A percentile compares a stretch with the other conserved stretches of the same genome.
Conservation (phyloP, 1,140 invertebrate genomes). For the Adoxophyes honmai region DNA sequence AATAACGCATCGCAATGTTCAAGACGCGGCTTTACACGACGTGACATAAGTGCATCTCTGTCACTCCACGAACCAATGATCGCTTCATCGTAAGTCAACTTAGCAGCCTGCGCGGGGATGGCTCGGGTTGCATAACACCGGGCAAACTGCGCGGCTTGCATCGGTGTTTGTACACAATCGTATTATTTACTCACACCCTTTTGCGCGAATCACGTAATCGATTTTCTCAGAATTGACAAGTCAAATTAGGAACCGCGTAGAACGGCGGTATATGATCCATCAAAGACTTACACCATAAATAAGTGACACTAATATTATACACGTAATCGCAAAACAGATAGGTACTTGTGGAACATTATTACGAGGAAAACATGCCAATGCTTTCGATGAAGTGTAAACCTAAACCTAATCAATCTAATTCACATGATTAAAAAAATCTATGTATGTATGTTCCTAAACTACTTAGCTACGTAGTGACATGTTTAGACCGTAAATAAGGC, state of each 20-base stretch:
- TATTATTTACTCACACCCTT: constrained; percentile 48
- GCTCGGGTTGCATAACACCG: constrained; percentile 62
- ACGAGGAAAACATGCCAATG: no score
- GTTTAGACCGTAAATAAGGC: no score
- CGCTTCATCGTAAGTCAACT: neutral
- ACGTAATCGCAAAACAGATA: no score
- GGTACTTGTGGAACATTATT: no score
- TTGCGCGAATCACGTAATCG: constrained; percentile 31
- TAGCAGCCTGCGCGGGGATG: constrained; percentile 38
- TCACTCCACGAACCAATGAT: neutral
- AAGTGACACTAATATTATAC: no score
- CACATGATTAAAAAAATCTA: no score
- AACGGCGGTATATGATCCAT: constrained; percentile 19
- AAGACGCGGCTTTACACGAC: neutral
- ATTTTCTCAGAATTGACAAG: constrained; percentile 28
- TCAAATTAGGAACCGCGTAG: constrained; percentile 28
- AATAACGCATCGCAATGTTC: neutral
- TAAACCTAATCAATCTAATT: no score
- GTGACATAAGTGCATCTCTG: constrained; percentile 5
- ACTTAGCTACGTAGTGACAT: no score
- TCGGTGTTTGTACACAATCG: constrained; percentile 58
- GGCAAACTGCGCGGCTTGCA: constrained; percentile 41
- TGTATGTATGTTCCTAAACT: no score
- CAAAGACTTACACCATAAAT: no score
- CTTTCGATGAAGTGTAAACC: no score